Percentiles rank a stretch among this genome's conserved stretches.
phyloP scores from a whole-genome alignment of 2,113 vertebrate species.

The Siniperca chuatsi region DNA sequence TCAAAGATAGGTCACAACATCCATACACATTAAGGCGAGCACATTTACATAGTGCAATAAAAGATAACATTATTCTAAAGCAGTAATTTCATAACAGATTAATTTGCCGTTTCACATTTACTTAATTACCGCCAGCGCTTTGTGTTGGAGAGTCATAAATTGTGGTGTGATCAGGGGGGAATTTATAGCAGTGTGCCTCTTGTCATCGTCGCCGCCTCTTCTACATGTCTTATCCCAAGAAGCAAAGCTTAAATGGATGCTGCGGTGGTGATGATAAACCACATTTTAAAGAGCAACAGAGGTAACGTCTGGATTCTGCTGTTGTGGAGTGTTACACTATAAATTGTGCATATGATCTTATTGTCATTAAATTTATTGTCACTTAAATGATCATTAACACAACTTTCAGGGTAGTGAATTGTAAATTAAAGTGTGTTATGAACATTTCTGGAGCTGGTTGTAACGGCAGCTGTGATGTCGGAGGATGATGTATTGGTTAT shows the following conservation, averaged over 20 bases:
- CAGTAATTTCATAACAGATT: slow-evolving; percentile 72
- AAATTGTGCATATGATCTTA: slow-evolving; percentile 15
- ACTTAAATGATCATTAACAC: background rate
- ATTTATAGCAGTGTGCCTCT: slow-evolving; percentile 48
- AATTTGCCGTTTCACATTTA: slow-evolving; percentile 68
- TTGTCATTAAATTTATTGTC: slow-evolving; percentile 6
- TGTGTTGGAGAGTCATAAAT: slow-evolving; percentile 69
- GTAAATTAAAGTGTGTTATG: background rate
- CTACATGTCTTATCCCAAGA: slow-evolving; percentile 7
- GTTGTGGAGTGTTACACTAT: background rate
- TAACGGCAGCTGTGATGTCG: background rate
- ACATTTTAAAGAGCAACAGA: slow-evolving; percentile 28
- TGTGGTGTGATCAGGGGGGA: slow-evolving; percentile 46
- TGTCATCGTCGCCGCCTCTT: slow-evolving; percentile 36
- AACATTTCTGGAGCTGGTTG: background rate
- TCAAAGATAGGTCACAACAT: slow-evolving; percentile 21
- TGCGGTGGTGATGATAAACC: slow-evolving; percentile 37
- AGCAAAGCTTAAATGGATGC: slow-evolving; percentile 31
- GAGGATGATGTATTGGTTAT: background rate
- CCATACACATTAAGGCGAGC: slow-evolving; percentile 6
- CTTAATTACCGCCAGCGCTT: slow-evolving; percentile 69
- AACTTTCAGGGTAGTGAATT: background rate
- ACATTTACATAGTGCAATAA: slow-evolving; percentile 63
- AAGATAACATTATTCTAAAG: slow-evolving; percentile 69
- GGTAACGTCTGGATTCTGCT: slow-evolving; percentile 30